Evolutionary conservation across 2,113 vertebrate genomes (phyloP).

Genomic region (Oriolus oriolus): DNA sequence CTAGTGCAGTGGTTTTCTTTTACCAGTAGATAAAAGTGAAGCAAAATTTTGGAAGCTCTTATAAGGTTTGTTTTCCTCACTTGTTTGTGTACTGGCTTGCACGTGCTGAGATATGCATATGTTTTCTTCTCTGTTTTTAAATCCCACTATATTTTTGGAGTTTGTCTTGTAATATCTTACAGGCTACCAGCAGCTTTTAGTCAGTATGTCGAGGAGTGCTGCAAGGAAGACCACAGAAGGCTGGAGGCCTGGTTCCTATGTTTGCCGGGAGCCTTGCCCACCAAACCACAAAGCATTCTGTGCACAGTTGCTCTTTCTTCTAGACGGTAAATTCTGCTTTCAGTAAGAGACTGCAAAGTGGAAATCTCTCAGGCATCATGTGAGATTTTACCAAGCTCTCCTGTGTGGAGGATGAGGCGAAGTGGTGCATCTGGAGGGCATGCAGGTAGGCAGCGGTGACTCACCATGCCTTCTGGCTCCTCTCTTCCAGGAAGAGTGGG

Average conservation of each 20-base stretch:
- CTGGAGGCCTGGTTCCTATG: background rate
- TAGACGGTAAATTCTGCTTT: background rate
- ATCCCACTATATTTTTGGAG: background rate
- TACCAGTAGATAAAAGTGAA: background rate
- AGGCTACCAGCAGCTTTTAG: background rate
- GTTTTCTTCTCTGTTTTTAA: background rate
- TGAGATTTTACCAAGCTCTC: background rate
- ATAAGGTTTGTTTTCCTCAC: background rate
- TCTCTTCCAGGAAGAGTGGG: background rate
- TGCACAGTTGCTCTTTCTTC: background rate
- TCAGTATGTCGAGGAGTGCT: background rate
- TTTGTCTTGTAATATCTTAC: background rate
- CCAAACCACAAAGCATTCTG: background rate
- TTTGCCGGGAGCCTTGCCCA: background rate
- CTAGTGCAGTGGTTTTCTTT: background rate
- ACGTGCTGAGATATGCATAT: background rate
- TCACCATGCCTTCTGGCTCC: background rate
- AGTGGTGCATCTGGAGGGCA: rapidly evolving
- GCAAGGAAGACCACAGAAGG: background rate
- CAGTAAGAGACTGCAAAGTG: background rate
- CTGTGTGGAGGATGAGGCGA: background rate
- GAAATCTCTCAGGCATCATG: background rate
- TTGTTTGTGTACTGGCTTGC: background rate
- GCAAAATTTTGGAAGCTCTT: background rate
- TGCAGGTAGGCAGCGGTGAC: background rate